phyloP scores from a whole-genome alignment of 1,140 invertebrate genomes.

The Drosophila pectinifera region DNA sequence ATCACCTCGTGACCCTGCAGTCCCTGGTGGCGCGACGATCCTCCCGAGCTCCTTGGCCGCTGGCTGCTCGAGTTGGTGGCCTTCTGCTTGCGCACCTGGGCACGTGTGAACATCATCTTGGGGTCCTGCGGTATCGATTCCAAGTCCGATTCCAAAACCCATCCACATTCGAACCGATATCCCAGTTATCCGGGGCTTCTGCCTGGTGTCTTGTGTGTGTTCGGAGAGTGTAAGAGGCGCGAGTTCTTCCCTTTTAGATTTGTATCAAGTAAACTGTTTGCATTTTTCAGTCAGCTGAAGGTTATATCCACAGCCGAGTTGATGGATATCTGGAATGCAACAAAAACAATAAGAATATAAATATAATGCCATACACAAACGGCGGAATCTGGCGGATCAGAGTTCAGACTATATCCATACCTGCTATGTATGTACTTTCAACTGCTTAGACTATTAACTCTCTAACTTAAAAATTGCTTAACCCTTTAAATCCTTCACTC shows the following conservation, averaged over 20 bases:
- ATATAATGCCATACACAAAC: not conserved
- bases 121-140: constrained; percentile 20
- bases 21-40: constrained; percentile 38
- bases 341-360: constrained; percentile 1
- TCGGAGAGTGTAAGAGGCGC: constrained; percentile 26
- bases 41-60: constrained; percentile 64
- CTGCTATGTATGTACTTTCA: not conserved
- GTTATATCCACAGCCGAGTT: constrained; percentile 44
- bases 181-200: constrained; percentile 34
- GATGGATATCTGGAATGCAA: constrained; percentile 56
- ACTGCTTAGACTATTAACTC: not conserved
- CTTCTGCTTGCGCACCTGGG: constrained; percentile 83
- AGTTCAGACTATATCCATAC: too few relatives aligned
- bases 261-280: constrained; percentile 68
- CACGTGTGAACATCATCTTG: constrained; percentile 84
- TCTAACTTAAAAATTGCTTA: too few relatives aligned
- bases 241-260: constrained; percentile 39
- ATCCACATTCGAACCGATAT: constrained; percentile 40
- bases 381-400: not conserved
- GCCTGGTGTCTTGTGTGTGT: constrained; percentile 61
- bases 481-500: not conserved
- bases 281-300: constrained; percentile 59
- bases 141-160: constrained; percentile 21
- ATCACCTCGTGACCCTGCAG: constrained; percentile 56
- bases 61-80: constrained; percentile 66